A percentile compares a stretch with the other conserved stretches of the same genome.
phyloP scores from a whole-genome alignment of 2,797 vertebrate species.

The Alauda arvensis region DNA sequence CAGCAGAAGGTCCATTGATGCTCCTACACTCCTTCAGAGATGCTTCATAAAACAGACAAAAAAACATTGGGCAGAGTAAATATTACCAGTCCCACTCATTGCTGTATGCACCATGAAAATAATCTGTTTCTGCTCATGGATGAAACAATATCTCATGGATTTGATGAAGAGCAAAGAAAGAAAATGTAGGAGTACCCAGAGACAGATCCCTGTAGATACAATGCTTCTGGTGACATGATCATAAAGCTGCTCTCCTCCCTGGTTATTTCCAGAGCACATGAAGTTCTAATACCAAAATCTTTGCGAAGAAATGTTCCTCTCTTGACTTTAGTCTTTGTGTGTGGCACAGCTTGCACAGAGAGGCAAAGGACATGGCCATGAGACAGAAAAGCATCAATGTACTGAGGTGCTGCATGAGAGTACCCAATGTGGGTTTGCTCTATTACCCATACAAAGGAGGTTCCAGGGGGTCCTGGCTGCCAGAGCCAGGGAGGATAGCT shows the following conservation, averaged over 20 bases:
- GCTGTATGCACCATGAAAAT: not conserved
- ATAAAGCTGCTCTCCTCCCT: not conserved
- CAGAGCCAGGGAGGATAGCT: not conserved
- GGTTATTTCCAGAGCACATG: conserved; percentile 1
- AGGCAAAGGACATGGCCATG: not conserved
- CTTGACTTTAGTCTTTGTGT: not conserved
- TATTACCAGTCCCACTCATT: not conserved
- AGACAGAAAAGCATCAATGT: not conserved
- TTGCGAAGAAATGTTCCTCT: not conserved
- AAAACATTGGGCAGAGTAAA: not conserved
- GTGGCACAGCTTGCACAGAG: not conserved
- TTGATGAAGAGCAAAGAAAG: not conserved
- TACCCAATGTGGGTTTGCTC: not conserved
- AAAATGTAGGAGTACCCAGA: not conserved
- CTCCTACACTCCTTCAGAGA: not conserved
- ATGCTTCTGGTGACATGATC: not conserved
- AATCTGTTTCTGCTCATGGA: not conserved
- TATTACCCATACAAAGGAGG: not conserved
- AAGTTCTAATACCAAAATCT: not conserved
- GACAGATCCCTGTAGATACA: not conserved
- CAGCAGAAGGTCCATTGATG: not conserved
- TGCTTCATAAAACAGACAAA: not conserved
- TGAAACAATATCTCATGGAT: not conserved
- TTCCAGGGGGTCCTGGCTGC: not conserved
- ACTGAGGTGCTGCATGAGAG: not conserved